phyloP scores from a whole-genome alignment of 2,113 vertebrate species.

The Podarcis cretensis region DNA sequence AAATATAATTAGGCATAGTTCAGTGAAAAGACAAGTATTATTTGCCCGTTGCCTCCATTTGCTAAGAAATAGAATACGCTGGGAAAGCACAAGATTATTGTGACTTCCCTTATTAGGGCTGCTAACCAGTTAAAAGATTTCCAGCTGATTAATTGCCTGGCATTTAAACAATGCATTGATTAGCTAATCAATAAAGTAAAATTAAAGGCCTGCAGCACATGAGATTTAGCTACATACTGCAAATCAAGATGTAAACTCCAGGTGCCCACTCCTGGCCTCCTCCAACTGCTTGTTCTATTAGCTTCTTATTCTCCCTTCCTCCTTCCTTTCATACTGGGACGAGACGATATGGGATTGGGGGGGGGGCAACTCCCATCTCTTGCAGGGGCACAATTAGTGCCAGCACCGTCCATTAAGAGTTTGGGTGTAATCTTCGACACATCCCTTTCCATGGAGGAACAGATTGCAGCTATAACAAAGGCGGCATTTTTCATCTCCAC shows the following conservation, averaged over 20 bases:
- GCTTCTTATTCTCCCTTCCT: neutral
- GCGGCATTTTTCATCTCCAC: too few species aligned
- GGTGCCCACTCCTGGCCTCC: neutral
- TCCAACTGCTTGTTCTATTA: neutral
- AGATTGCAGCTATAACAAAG: too few species aligned
- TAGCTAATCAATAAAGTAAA: neutral
- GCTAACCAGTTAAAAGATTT: neutral
- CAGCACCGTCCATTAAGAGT: too few species aligned
- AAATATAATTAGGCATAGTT: constrained; percentile 27
- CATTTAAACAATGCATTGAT: neutral
- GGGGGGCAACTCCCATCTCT: too few species aligned
- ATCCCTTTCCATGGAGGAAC: too few species aligned
- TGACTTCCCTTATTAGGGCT: neutral
- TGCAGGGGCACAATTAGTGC: too few species aligned
- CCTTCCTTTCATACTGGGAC: too few species aligned
- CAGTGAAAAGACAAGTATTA: neutral
- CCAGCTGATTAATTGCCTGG: neutral
- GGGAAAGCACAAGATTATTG: constrained; percentile 1
- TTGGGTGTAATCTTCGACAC: too few species aligned
- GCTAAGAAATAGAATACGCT: neutral
- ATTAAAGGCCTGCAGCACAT: neutral
- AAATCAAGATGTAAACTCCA: neutral
- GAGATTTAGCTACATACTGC: neutral
- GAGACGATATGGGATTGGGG: too few species aligned
- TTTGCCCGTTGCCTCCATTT: neutral